phyloP scores from a whole-genome alignment of 2,113 vertebrate genomes.

The Shinisaurus crocodilurus region DNA sequence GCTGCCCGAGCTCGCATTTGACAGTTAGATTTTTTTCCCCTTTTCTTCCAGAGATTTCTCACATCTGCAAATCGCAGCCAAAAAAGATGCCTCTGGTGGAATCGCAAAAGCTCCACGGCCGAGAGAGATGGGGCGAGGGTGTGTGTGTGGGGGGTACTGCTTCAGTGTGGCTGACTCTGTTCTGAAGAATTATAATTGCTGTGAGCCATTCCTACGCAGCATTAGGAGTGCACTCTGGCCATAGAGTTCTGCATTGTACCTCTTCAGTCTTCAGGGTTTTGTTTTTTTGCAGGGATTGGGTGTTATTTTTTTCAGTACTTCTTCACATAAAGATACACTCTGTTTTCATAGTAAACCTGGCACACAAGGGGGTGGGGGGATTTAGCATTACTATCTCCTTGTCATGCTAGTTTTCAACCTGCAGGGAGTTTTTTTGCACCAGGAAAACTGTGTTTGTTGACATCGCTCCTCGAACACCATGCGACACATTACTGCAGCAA shows the following conservation, averaged over 20 bases:
- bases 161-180: conserved; percentile 1
- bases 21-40: neutral
- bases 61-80: conserved; percentile 20
- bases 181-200: neutral
- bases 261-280: neutral
- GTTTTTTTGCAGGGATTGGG: too few relatives aligned
- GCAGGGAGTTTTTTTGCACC: too few relatives aligned
- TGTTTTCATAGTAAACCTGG: too few relatives aligned
- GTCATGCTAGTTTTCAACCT: too few relatives aligned
- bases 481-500: too few relatives aligned
- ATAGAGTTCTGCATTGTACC: neutral
- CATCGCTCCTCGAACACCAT: too few relatives aligned
- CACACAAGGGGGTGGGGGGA: too few relatives aligned
- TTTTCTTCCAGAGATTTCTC: neutral
- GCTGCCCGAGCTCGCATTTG: neutral
- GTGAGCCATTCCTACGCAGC: neutral
- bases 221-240: neutral
- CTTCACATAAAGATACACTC: too few relatives aligned
- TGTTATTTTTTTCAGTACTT: too few relatives aligned
- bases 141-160: too few relatives aligned
- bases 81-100: conserved; percentile 29
- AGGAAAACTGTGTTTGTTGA: too few relatives aligned
- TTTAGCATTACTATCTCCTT: too few relatives aligned
- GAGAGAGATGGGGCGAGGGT: neutral
- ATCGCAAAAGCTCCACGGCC: neutral